Evolutionary conservation across 2,888 invertebrate genomes (phyloP), one percentile per base, ranked within the genome.

Genomic region (Acrobeloides nanus): DNA sequence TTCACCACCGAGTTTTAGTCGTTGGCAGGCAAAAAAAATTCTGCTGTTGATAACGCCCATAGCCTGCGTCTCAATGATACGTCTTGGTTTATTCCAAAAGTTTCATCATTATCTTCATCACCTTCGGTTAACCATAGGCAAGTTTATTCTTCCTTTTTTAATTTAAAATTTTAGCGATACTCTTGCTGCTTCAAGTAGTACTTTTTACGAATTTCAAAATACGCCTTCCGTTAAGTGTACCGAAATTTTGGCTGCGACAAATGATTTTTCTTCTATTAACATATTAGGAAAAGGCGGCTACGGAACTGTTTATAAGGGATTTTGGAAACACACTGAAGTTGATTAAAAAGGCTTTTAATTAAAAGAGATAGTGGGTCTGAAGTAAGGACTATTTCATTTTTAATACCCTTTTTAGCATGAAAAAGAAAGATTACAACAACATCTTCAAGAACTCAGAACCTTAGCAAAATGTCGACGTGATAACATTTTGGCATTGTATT

Each of bases 241-340:
- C 1, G 88, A 89, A 62, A 76, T 93, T 18, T 79, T 79, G 34
- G 75, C 75, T 17, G 86, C 89, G 0, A 92, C 92, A 0, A 80
- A 84, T 57, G 81, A 83, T 64, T 93, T 92, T 85, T 81, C 81
- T 60, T 76, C 79, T 1, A 76, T 76, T 1, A 82, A 83, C 49
- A 78, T 87, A 46, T 48, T 90, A 1, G 89, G 89, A 0, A 64
- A 65, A 38, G 92, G 92, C 1, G 93, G 93, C 0, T 93, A 90
- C 74, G 93, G 92, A 6, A 84, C 84, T 10, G 93, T 93, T 0
- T 93, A 82, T 72, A 83, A 83, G 80, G 92, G 87, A 7, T 81
- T 81, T 48, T 89, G 88, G 87, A 88, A 87, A 70, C 84, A 84
- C 56, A 83, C 86, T 0, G 80, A 83, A 26, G 88, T 90, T 0